phyloP scores from a whole-genome alignment of 30 jellyfish, hydroid and myxozoan genomes.

The Mastigias papua region DNA sequence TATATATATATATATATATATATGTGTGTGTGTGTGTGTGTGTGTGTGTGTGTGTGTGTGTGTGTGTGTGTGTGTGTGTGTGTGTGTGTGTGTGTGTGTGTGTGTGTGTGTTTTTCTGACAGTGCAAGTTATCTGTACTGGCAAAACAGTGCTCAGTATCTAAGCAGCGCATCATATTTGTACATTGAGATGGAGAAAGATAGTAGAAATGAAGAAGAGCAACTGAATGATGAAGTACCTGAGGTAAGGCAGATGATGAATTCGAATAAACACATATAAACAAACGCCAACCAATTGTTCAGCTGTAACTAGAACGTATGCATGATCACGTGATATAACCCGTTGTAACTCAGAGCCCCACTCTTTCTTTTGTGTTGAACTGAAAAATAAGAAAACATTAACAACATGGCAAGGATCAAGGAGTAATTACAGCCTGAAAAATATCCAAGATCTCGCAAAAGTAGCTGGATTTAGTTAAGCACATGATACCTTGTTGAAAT shows the following conservation, averaged over 20 bases:
- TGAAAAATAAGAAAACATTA: conserved; percentile 26
- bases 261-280: conserved; percentile 90
- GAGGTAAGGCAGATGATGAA: conserved; percentile 91
- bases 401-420: background rate
- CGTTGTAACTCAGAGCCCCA: conserved; percentile 96
- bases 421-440: background rate
- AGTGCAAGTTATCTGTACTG: too few species aligned
- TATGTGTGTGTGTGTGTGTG: too few species aligned
- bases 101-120: too few species aligned
- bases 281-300: conserved; percentile 99
- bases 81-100: too few species aligned
- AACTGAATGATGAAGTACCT: conserved; percentile 59
- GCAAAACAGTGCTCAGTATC: too few species aligned
- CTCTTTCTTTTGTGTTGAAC: conserved; percentile 95
- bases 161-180: too few species aligned
- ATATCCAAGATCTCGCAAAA: background rate
- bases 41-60: too few species aligned
- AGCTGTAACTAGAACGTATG: conserved; percentile 89
- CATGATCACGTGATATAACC: conserved; percentile 94
- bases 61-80: too few species aligned
- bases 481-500: conserved; percentile 89
- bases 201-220: background rate
- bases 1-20: too few species aligned
- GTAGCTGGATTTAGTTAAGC: background rate
- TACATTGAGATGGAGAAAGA: background rate